Conservation (phyloP, 1,140 invertebrate species). For the Sminthurides bifidus region DNA sequence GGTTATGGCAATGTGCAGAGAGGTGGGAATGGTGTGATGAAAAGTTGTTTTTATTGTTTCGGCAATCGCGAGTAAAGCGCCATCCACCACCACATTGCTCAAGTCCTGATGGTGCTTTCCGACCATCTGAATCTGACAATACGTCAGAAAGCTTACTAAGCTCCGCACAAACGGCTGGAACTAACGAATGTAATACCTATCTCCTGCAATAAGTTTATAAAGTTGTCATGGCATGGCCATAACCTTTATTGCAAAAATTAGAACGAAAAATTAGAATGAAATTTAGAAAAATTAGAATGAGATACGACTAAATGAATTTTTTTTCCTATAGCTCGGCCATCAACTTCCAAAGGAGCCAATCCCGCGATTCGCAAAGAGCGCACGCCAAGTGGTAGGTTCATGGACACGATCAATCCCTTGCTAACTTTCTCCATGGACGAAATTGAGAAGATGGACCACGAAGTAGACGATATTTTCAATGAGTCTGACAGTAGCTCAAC, state of each 20-base stretch:
- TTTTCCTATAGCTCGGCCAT: slow-evolving; percentile 1
- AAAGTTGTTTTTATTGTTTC: slow-evolving; percentile 53
- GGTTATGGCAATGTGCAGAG: slow-evolving; percentile 8
- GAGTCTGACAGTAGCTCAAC: slow-evolving; percentile 37
- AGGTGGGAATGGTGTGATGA: slow-evolving; percentile 85
- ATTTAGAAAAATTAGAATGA: too few relatives aligned
- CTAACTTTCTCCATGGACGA: slow-evolving; percentile 78
- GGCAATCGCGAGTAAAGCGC: slow-evolving; percentile 39
- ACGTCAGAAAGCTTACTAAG: too few relatives aligned
- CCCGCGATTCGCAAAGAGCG: slow-evolving; percentile 21
- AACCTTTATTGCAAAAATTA: too few relatives aligned
- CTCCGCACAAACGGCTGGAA: too few relatives aligned
- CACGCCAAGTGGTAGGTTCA: slow-evolving; percentile 47
- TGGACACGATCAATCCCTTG: slow-evolving; percentile 72
- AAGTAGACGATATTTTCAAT: slow-evolving; percentile 52
- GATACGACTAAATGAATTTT: not conserved
- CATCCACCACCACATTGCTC: slow-evolving; percentile 71
- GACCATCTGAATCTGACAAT: too few relatives aligned
- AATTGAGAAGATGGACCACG: slow-evolving; percentile 80
- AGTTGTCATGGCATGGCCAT: too few relatives aligned
- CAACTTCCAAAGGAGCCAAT: not conserved
- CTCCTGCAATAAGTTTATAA: too few relatives aligned
- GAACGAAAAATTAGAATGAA: not conserved
- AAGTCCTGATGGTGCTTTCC: slow-evolving; percentile 56
- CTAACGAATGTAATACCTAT: too few relatives aligned